A percentile compares a stretch with the other conserved stretches of the same genome.
Conservation (phyloP, 1,140 invertebrate species). For the Drosophila lowei region DNA sequence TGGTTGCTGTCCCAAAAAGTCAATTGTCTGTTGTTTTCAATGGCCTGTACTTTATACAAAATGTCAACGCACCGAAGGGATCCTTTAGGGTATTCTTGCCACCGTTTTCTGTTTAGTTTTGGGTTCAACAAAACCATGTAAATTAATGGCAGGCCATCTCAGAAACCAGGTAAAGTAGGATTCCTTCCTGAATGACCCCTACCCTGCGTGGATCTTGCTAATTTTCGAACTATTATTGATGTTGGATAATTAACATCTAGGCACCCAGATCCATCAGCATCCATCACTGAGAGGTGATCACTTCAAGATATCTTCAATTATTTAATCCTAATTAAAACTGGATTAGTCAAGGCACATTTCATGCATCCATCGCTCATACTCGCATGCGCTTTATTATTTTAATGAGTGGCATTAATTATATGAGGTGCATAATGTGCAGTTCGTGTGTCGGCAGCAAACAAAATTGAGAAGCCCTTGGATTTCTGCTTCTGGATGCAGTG, state of each 20-base stretch:
- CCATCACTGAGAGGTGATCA: background rate
- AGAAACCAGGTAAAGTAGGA: constrained; percentile 10
- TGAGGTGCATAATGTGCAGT: constrained; percentile 73
- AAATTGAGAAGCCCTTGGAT: constrained; percentile 31
- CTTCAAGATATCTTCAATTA: constrained; percentile 59
- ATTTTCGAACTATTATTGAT: constrained; percentile 55
- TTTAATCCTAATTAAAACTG: constrained; percentile 62
- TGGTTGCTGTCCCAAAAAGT: constrained; percentile 46
- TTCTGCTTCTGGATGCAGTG: constrained; percentile 25
- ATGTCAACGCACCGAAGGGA: constrained; percentile 54
- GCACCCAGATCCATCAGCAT: constrained; percentile 17
- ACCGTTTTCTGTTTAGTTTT: constrained; percentile 13
- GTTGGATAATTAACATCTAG: constrained; percentile 63
- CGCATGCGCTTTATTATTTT: constrained; percentile 76
- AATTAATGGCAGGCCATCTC: constrained; percentile 58
- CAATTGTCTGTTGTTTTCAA: constrained; percentile 67
- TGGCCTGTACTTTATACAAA: constrained; percentile 58
- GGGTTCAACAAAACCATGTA: constrained; percentile 42
- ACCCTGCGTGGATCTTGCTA: constrained; percentile 12
- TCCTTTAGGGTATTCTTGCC: background rate
- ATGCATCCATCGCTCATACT: constrained; percentile 33
- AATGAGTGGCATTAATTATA: constrained; percentile 78
- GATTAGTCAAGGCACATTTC: constrained; percentile 30
- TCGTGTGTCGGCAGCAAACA: constrained; percentile 52
- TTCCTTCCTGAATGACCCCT: constrained; percentile 21